Evolutionary conservation across 2,113 vertebrate species (phyloP).

Genomic region (Callipepla californica): DNA sequence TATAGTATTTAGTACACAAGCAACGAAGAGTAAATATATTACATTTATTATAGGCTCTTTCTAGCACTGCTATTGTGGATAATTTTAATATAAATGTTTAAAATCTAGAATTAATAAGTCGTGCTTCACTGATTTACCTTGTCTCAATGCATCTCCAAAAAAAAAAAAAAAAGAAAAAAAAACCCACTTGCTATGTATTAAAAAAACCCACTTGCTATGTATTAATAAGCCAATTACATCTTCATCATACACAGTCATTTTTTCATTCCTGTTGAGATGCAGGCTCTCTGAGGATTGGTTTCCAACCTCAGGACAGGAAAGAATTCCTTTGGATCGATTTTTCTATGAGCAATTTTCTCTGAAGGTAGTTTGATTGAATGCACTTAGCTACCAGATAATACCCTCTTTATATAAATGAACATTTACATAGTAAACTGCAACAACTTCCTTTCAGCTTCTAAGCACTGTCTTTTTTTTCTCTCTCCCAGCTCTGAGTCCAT

Average conservation of each 20-base stretch:
- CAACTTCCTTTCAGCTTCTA: not conserved
- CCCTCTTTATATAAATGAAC: slow-evolving; percentile 1
- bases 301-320: not conserved
- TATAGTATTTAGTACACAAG: not conserved
- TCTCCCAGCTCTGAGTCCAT: not conserved
- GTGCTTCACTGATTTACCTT: not conserved
- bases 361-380: not conserved
- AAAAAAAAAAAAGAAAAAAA: not conserved
- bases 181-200: too few species aligned
- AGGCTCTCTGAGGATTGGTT: not conserved
- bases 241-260: not conserved
- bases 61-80: not conserved
- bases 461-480: not conserved
- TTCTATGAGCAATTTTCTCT: not conserved
- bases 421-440: not conserved
- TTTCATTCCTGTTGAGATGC: not conserved
- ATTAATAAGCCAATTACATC: not conserved
- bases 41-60: slow-evolving; percentile 19
- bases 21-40: slow-evolving; percentile 18
- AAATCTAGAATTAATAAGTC: slow-evolving; percentile 3
- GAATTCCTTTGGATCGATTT: not conserved
- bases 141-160: not conserved
- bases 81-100: not conserved
- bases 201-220: not conserved
- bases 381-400: not conserved